Evolutionary conservation across 2,888 invertebrate genomes (phyloP).

Genomic region (Apotomis capreana): DNA sequence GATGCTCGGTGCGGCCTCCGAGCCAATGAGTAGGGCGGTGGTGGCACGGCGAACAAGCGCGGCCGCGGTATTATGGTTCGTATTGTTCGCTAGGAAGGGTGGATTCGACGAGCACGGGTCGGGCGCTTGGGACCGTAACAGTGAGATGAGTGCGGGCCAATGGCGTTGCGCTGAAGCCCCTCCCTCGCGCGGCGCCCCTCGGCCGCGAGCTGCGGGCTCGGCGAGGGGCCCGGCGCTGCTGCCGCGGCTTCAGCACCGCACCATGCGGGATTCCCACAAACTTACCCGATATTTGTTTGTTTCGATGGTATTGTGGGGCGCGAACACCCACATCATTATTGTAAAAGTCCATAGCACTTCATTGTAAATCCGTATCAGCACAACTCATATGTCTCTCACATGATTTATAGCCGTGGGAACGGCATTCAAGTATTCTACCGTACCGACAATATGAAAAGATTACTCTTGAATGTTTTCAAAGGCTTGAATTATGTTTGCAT

Average conservation of each 20-base stretch:
- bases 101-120: conserved; percentile 56
- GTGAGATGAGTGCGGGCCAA: conserved; percentile 56
- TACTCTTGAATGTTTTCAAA: not conserved
- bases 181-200: conserved; percentile 54
- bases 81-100: conserved; percentile 60
- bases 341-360: conserved; percentile 74
- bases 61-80: conserved; percentile 61
- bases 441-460: conserved; percentile 17
- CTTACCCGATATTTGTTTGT: conserved; percentile 73
- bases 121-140: conserved; percentile 65
- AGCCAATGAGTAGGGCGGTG: conserved; percentile 70
- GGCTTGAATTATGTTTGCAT: conserved; percentile 4
- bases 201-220: conserved; percentile 49
- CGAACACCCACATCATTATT: conserved; percentile 81
- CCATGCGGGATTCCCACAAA: conserved; percentile 82
- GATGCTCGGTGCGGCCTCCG: conserved; percentile 56
- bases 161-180: conserved; percentile 57
- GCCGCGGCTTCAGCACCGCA: conserved; percentile 49
- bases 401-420: conserved; percentile 82
- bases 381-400: conserved; percentile 71
- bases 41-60: conserved; percentile 49
- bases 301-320: conserved; percentile 69
- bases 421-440: conserved; percentile 23
- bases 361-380: conserved; percentile 80
- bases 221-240: conserved; percentile 46